Conservation (phyloP, 2,113 vertebrate species). For the Leptosomus discolor region DNA sequence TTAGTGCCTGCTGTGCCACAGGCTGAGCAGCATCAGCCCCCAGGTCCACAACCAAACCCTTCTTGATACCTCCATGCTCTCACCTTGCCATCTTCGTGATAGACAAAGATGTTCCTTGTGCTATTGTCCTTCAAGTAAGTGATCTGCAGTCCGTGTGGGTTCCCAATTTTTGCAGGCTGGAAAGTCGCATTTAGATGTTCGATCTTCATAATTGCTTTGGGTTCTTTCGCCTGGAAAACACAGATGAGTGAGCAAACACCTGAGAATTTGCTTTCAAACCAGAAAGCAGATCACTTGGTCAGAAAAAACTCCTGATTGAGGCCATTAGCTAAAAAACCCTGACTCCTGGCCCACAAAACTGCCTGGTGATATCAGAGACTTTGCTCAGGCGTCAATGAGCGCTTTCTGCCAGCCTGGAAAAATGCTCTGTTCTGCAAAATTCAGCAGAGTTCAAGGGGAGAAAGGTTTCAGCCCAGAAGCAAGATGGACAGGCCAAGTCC, state of each 20-base stretch:
- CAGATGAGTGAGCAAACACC: background rate
- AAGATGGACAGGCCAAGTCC: background rate
- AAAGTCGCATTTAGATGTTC: constrained; percentile 90
- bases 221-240: constrained; percentile 87
- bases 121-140: constrained; percentile 96
- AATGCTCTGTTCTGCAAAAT: background rate
- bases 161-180: constrained; percentile 91
- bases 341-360: background rate
- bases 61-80: background rate
- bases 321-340: background rate
- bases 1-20: background rate
- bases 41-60: background rate
- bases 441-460: background rate
- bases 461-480: background rate
- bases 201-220: constrained; percentile 93
- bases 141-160: constrained; percentile 89
- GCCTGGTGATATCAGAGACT: background rate
- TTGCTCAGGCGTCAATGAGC: fast-evolving
- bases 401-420: background rate
- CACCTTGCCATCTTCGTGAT: constrained; percentile 96
- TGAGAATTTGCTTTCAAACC: background rate
- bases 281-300: background rate
- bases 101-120: constrained; percentile 95
- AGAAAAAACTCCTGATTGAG: background rate
- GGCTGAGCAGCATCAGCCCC: background rate